Percentiles rank a stretch among this genome's conserved stretches.
Evolutionary conservation across 2,797 vertebrate genomes (phyloP).

Genomic region (Onychomys leucogaster): DNA sequence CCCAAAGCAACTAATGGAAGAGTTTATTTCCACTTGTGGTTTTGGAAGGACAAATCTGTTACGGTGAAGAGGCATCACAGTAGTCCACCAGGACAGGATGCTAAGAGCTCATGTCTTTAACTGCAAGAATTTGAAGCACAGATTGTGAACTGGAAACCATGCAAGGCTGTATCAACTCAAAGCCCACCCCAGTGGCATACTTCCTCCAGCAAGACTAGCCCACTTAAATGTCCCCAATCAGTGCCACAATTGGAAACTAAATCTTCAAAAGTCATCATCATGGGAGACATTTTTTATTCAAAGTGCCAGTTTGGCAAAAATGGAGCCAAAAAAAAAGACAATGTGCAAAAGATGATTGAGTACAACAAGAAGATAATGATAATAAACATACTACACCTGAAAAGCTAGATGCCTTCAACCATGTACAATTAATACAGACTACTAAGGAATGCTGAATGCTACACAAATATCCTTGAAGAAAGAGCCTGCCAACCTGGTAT

Average conservation of each 20-base stretch:
- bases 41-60: not conserved
- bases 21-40: not conserved
- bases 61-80: not conserved
- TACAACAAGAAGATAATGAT: not conserved
- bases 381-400: not conserved
- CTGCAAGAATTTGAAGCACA: not conserved
- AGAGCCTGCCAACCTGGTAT: not conserved
- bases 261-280: too few relatives aligned
- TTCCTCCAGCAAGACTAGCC: not conserved
- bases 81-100: fast-evolving
- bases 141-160: not conserved
- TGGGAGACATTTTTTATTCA: not conserved
- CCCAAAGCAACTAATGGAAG: not conserved
- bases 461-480: not conserved
- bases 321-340: not conserved
- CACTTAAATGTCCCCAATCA: too few relatives aligned
- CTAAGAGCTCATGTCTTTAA: not conserved
- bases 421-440: too few relatives aligned
- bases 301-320: not conserved
- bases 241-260: not conserved
- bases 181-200: not conserved
- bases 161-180: not conserved
- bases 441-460: not conserved
- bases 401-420: not conserved
- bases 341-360: not conserved